Evolutionary conservation across 2,888 invertebrate species (phyloP), one percentile per base, ranked within the genome.

Genomic region (Hirtodrosophila histrioides): DNA sequence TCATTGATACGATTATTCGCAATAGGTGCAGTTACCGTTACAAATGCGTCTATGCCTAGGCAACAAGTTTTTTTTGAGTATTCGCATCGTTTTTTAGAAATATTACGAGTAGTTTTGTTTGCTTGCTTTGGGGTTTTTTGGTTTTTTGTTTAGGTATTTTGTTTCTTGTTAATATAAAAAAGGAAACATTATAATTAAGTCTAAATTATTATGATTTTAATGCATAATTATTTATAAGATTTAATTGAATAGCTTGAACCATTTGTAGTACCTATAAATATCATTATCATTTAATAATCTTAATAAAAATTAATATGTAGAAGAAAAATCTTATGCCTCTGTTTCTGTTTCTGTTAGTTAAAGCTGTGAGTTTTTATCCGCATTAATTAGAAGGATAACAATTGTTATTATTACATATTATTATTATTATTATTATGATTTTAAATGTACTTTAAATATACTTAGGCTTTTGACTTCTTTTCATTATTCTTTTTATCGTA

Each of bases 291-390:
- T 63, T 72, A 75, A 75, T 75, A 76, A 87, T 80, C 75, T 75
- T 86, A 86, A 75, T 88, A 82, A 85, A 66, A 88, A 82, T 82
- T 83, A 82, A 70, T 85, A 87, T 79, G 69, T 86, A 82, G 89
- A 87, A 88, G 88, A 88, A 88, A 86, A 88, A 81, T 89, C 89
- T 86, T 82, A 73, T 78, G 88, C 78, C 85, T 87, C 83, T 84
- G 74, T 88, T 81, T 87, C 83, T 84, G 74, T 88, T 81, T 75
- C 78, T 81, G 79, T 88, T 81, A 76, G 85, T 89, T 89, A 89
- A 89, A 89, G 89, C 89, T 89, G 89, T 90, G 90, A 90, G 89
- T 90, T 89, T 88, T 89, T 80, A 88, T 86, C 84, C 88, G 88
- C 89, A 80, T 83, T 80, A 86, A 80, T 86, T 86, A 78, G 72